These are phyloP conservation scores for Anguilla pacifica DNA, from an alignment of 2,797 vertebrate genomes.

Conservation along the genomic window DNA sequence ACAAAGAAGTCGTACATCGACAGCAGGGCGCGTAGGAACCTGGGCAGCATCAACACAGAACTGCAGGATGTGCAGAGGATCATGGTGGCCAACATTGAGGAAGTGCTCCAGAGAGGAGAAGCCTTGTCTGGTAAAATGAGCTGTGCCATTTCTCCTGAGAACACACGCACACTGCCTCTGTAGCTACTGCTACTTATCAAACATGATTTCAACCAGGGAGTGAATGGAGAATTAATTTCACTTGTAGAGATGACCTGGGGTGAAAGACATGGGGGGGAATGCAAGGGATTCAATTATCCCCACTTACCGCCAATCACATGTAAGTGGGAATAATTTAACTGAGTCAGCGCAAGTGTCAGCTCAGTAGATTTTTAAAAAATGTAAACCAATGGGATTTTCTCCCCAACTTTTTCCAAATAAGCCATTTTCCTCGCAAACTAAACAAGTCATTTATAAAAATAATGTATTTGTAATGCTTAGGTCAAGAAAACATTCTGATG, in stretches of 20 bases:
- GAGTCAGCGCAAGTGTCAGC: background rate
- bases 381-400: background rate
- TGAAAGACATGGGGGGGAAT: background rate
- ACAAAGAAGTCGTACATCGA: conserved; percentile 89
- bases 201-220: background rate
- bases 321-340: background rate
- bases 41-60: conserved; percentile 89
- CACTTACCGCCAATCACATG: background rate
- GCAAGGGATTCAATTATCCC: background rate
- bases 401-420: background rate
- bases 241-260: background rate
- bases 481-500: background rate
- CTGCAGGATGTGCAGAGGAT: conserved; percentile 93
- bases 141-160: background rate
- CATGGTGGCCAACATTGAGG: conserved; percentile 95
- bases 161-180: background rate
- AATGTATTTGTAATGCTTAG: background rate
- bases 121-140: conserved; percentile 80
- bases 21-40: conserved; percentile 84
- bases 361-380: background rate
- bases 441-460: background rate
- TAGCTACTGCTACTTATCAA: background rate
- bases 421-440: background rate
- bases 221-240: background rate
- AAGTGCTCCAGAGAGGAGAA: conserved; percentile 90